Evolutionary conservation across 2,888 invertebrate genomes (phyloP).

Genomic region (Phorcus lineatus): DNA sequence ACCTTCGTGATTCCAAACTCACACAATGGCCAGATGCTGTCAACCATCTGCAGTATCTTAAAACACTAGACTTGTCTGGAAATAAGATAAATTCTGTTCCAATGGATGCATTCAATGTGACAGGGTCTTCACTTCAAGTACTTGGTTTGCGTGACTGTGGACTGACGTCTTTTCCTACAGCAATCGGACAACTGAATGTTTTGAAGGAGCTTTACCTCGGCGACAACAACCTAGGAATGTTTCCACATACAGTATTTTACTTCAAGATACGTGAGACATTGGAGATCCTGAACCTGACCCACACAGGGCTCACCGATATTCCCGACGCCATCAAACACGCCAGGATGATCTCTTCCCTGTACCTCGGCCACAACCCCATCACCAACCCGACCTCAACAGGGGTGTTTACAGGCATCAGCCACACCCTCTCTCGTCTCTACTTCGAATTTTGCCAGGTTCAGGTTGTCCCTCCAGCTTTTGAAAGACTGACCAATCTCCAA

Average conservation of each 20-base stretch:
- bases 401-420: slow-evolving; percentile 1
- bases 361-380: slow-evolving; percentile 17
- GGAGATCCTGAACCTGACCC: slow-evolving; percentile 21
- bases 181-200: not conserved
- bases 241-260: slow-evolving; percentile 5
- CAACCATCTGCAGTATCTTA: slow-evolving; percentile 1
- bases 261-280: slow-evolving; percentile 1
- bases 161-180: slow-evolving; percentile 13
- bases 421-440: not conserved
- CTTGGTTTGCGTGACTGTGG: slow-evolving; percentile 18
- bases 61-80: not conserved
- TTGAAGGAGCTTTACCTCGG: slow-evolving; percentile 22
- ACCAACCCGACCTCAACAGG: not conserved
- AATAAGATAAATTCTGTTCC: slow-evolving; percentile 20
- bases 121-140: not conserved
- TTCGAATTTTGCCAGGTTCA: slow-evolving; percentile 14
- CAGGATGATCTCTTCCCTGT: slow-evolving; percentile 7
- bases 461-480: slow-evolving; percentile 10
- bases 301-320: slow-evolving; percentile 4
- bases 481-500: not conserved
- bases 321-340: slow-evolving; percentile 22
- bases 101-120: not conserved
- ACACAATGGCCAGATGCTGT: slow-evolving; percentile 27
- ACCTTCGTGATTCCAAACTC: slow-evolving; percentile 9
- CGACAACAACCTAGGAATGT: not conserved